Percentiles rank a stretch among this genome's conserved stretches.
These are phyloP conservation scores for Marasmarcha lunaedactyla DNA, from an alignment of 2,888 invertebrate species.

Conservation along the genomic window DNA sequence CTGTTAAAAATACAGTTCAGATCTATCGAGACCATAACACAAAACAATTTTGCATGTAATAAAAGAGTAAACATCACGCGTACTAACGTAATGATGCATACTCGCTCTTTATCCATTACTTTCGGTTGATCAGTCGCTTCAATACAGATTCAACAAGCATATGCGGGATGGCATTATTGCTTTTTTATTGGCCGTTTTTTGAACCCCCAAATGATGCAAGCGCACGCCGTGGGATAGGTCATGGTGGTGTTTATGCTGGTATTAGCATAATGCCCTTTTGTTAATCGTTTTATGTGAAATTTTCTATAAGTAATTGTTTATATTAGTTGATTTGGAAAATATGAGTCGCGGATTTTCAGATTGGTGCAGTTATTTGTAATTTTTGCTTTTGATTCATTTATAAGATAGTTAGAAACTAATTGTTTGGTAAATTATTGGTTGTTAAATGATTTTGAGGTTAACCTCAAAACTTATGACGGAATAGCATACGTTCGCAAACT, in stretches of 20 bases:
- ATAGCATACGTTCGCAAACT: no score
- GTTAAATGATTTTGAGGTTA: no score
- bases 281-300: slow-evolving; percentile 29
- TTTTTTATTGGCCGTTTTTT: slow-evolving; percentile 65
- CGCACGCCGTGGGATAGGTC: slow-evolving; percentile 59
- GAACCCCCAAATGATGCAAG: slow-evolving; percentile 48
- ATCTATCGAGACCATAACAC: no score
- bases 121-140: slow-evolving; percentile 59
- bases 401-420: no score
- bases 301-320: slow-evolving; percentile 22
- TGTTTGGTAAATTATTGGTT: no score
- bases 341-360: slow-evolving; percentile 24
- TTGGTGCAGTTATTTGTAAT: no score
- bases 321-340: slow-evolving; percentile 32
- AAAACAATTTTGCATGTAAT: no score
- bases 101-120: slow-evolving; percentile 27
- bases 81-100: no score
- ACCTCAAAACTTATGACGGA: no score
- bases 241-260: slow-evolving; percentile 60
- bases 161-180: slow-evolving; percentile 69
- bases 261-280: slow-evolving; percentile 61
- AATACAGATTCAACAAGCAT: slow-evolving; percentile 61
- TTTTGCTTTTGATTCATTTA: no score
- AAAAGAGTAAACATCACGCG: no score
- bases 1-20: no score